Conservation (phyloP, 2,113 vertebrate species). For the Oreochromis tanganicae region DNA sequence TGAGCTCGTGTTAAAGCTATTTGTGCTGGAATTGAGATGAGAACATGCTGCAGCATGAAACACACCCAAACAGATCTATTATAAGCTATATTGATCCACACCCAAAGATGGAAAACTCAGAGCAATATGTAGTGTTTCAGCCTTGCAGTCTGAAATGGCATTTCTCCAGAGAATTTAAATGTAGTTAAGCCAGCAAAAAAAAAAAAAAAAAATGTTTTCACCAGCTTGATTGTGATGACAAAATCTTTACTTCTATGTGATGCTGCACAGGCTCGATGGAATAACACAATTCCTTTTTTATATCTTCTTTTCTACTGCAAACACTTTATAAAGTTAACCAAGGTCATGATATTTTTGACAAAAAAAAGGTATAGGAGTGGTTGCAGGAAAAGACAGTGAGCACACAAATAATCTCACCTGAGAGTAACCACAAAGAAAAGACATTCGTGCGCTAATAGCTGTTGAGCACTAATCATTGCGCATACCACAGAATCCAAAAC, state of each 20-base stretch:
- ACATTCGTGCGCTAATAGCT: background rate
- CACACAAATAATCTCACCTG: background rate
- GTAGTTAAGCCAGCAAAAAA: slow-evolving; percentile 23
- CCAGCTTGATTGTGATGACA: slow-evolving; percentile 8
- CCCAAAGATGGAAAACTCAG: slow-evolving; percentile 42
- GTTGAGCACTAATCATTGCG: background rate
- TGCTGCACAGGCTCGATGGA: background rate
- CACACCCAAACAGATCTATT: slow-evolving; percentile 56
- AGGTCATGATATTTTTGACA: slow-evolving; percentile 11
- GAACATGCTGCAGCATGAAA: slow-evolving; percentile 31
- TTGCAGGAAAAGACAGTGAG: background rate
- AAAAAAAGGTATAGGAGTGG: background rate
- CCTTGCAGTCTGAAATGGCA: slow-evolving; percentile 38
- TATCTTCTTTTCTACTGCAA: background rate
- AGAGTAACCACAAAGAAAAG: background rate
- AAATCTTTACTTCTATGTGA: background rate
- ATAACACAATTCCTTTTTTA: background rate
- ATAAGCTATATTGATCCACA: slow-evolving; percentile 58
- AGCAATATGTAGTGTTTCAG: slow-evolving; percentile 38
- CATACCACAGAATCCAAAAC: background rate
- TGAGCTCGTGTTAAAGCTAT: slow-evolving; percentile 14
- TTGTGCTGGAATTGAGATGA: slow-evolving; percentile 36
- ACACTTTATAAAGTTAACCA: slow-evolving; percentile 26
- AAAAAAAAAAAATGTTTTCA: background rate
- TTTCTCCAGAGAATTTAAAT: slow-evolving; percentile 50